phyloP scores from a whole-genome alignment of 2,113 vertebrate genomes.

The Amphiprion percula region DNA sequence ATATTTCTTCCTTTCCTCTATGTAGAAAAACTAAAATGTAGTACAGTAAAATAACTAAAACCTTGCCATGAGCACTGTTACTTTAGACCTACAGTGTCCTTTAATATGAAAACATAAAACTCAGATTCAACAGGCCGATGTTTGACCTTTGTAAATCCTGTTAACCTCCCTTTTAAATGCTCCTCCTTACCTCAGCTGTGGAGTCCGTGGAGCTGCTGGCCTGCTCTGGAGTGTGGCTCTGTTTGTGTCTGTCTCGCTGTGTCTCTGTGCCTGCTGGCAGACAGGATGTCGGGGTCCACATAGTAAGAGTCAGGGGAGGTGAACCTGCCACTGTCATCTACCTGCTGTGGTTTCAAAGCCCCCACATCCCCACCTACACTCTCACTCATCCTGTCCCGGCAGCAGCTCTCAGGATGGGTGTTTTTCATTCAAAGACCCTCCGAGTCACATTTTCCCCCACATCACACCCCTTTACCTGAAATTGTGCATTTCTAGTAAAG shows the following conservation, averaged over 20 bases:
- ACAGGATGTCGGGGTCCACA: conserved; percentile 85
- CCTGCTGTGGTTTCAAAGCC: conserved; percentile 84
- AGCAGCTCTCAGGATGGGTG: conserved; percentile 63
- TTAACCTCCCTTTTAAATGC: background rate
- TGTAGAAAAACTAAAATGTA: too few species aligned
- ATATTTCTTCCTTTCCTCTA: too few species aligned
- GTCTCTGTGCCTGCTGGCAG: conserved; percentile 52
- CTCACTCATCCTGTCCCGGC: conserved; percentile 79
- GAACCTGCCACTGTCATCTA: conserved; percentile 67
- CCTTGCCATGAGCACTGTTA: background rate
- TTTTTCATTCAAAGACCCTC: conserved; percentile 68
- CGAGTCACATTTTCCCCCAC: conserved; percentile 73
- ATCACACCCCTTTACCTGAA: conserved; percentile 62
- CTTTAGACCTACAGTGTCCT: background rate
- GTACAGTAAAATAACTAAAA: too few species aligned
- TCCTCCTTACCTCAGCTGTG: conserved; percentile 31
- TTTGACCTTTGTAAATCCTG: background rate
- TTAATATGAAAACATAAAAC: too few species aligned
- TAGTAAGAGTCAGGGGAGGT: conserved; percentile 47
- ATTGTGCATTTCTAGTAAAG: conserved; percentile 36
- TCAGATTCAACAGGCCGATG: background rate
- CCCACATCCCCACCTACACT: conserved; percentile 81
- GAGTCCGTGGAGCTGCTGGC: conserved; percentile 32
- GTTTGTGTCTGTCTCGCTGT: conserved; percentile 27
- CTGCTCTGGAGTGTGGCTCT: conserved; percentile 27